These are phyloP conservation scores for Bradynema listronoti DNA, from an alignment of 1,140 invertebrate species.

Conservation along the genomic window DNA sequence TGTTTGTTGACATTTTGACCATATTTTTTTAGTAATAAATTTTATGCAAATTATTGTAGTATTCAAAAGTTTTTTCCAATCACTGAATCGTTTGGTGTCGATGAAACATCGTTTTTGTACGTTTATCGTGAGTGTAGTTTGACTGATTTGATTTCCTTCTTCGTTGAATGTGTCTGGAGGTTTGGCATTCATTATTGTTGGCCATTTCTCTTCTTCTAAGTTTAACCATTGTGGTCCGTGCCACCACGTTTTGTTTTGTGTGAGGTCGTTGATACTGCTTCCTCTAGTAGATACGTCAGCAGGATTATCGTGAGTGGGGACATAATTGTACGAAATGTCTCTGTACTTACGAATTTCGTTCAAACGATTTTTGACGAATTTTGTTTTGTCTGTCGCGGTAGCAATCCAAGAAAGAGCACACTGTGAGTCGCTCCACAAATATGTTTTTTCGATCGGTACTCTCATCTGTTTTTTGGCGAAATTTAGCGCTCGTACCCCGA, in stretches of 20 bases:
- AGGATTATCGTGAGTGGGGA: slow-evolving; percentile 21
- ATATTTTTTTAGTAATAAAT: no score
- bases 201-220: no score
- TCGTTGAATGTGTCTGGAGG: no score
- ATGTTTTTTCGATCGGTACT: background rate
- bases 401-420: slow-evolving; percentile 18
- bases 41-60: no score
- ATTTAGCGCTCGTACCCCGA: background rate
- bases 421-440: slow-evolving; percentile 32
- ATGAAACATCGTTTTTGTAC: no score
- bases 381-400: background rate
- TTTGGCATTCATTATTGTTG: no score
- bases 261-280: slow-evolving; percentile 9
- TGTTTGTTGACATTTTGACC: no score
- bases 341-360: background rate
- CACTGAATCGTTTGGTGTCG: no score
- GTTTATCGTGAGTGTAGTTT: no score
- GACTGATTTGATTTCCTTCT: no score
- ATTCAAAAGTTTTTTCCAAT: no score
- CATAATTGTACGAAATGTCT: slow-evolving; percentile 7
- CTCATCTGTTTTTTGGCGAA: slow-evolving; percentile 11
- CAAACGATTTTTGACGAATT: slow-evolving; percentile 24
- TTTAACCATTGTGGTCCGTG: slow-evolving; percentile 18
- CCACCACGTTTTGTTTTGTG: slow-evolving; percentile 16
- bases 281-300: slow-evolving; percentile 23